phyloP scores from a whole-genome alignment of 1,140 invertebrate species.

The Globodera rostochiensis region DNA sequence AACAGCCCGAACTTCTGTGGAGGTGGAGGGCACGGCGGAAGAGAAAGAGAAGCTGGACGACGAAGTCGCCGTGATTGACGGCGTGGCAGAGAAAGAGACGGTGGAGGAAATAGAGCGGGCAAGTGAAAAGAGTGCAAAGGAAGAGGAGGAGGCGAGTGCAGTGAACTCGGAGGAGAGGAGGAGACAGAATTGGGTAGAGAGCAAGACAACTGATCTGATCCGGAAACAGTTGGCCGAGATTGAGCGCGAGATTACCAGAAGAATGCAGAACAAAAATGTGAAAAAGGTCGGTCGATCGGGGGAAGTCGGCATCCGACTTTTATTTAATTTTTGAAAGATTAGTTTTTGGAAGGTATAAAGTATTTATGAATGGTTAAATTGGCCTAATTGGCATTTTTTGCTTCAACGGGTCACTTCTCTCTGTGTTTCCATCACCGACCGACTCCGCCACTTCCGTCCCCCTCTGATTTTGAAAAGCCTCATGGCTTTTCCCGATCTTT shows the following conservation, averaged over 20 bases:
- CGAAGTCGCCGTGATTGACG: not conserved
- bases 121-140: not conserved
- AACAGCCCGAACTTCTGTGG: not conserved
- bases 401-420: slow-evolving; percentile 28
- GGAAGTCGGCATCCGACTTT: no score
- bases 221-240: slow-evolving; percentile 63
- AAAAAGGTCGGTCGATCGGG: slow-evolving; percentile 49
- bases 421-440: not conserved
- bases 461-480: not conserved
- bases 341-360: no score
- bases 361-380: slow-evolving; percentile 17
- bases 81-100: slow-evolving; percentile 18
- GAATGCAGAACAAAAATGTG: slow-evolving; percentile 63
- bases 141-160: slow-evolving; percentile 6
- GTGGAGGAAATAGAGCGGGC: not conserved
- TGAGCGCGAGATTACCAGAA: slow-evolving; percentile 59
- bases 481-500: slow-evolving; percentile 3
- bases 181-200: not conserved
- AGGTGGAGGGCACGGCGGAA: slow-evolving; percentile 9
- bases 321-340: no score
- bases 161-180: not conserved
- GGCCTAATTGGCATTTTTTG: slow-evolving; percentile 42
- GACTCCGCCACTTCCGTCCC: slow-evolving; percentile 1
- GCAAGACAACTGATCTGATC: slow-evolving; percentile 54
- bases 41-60: slow-evolving; percentile 28